Conservation (phyloP, 1,140 invertebrate species). For the Drosophila athabasca region DNA sequence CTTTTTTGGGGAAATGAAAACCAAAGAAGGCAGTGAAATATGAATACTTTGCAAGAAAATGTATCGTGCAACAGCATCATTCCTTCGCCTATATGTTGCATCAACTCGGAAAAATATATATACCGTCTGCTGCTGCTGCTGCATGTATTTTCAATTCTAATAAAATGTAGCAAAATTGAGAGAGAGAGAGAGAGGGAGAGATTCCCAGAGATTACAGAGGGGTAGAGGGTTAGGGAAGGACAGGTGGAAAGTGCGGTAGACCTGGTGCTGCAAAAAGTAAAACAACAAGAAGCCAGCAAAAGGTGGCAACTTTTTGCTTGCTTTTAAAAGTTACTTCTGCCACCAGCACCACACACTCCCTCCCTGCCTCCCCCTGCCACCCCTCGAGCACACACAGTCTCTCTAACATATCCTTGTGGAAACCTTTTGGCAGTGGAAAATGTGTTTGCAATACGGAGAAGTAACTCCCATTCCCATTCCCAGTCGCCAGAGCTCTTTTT, state of each 20-base stretch:
- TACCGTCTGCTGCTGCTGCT: constrained; percentile 49
- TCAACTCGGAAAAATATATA: too few relatives aligned
- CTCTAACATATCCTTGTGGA: constrained; percentile 14
- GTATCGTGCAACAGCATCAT: constrained; percentile 18
- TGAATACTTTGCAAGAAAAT: too few relatives aligned
- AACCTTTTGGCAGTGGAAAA: constrained; percentile 72
- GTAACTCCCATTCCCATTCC: constrained; percentile 50
- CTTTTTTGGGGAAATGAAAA: too few relatives aligned
- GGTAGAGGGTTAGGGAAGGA: neutral
- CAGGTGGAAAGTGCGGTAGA: constrained; percentile 20
- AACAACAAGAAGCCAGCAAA: constrained; percentile 39
- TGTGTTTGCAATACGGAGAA: constrained; percentile 81
- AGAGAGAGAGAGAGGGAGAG: neutral
- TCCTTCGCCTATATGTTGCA: constrained; percentile 72
- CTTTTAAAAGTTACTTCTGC: constrained; percentile 79
- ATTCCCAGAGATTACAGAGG: neutral
- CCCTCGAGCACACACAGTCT: neutral
- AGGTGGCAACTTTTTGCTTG: constrained; percentile 67
- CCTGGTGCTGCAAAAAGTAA: constrained; percentile 43
- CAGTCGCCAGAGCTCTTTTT: constrained; percentile 22
- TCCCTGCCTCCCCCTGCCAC: too few relatives aligned
- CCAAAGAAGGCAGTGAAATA: too few relatives aligned
- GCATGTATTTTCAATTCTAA: constrained; percentile 82
- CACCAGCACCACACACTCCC: constrained; percentile 39
- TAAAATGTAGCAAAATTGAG: constrained; percentile 73